Conservation (phyloP, 2,888 invertebrate species). For the Tenthredo mesomela region DNA sequence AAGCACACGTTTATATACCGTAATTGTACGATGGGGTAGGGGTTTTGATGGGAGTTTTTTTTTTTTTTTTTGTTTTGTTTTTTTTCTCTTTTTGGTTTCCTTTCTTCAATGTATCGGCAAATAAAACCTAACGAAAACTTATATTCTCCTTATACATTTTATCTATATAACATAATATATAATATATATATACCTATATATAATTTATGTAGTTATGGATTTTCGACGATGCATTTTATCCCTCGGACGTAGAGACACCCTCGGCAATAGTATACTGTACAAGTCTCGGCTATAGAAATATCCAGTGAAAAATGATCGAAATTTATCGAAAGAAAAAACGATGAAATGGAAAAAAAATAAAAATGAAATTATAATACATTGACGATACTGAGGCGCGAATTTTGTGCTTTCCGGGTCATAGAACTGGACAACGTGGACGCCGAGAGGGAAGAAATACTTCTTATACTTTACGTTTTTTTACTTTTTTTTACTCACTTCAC, state of each 20-base stretch:
- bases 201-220: neutral
- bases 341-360: neutral
- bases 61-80: neutral
- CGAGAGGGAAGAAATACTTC: slow-evolving; percentile 23
- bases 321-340: slow-evolving; percentile 10
- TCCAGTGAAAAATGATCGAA: slow-evolving; percentile 37
- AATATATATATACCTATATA: neutral
- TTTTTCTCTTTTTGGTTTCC: neutral
- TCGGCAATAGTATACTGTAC: neutral
- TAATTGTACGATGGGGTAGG: slow-evolving; percentile 7
- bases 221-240: neutral
- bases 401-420: slow-evolving; percentile 45
- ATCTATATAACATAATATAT: neutral
- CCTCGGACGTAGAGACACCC: neutral
- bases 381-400: slow-evolving; percentile 28
- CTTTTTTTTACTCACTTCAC: slow-evolving; percentile 20
- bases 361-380: slow-evolving; percentile 18
- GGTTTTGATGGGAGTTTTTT: neutral
- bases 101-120: neutral
- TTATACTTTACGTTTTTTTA: neutral
- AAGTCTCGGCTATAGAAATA: neutral
- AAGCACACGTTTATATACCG: slow-evolving; percentile 57
- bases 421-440: slow-evolving; percentile 17
- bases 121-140: slow-evolving; percentile 4
- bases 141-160: neutral